Evolutionary conservation across 1,140 invertebrate species (phyloP).

Genomic region (Pseudomyrmex pallidus): DNA sequence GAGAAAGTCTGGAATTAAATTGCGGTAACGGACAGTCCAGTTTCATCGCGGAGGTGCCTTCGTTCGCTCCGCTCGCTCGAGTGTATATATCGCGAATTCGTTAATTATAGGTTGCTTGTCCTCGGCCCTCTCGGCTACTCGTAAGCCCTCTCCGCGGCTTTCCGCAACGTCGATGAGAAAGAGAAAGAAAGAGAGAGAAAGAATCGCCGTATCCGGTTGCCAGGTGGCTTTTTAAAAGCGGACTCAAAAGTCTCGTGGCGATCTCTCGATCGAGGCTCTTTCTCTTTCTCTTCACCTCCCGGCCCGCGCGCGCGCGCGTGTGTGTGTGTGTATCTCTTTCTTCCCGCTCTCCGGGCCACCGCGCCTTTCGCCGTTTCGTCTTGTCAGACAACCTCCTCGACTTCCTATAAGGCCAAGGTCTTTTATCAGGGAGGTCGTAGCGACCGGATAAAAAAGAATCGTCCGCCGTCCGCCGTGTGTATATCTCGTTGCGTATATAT

Average conservation of each 20-base stretch:
- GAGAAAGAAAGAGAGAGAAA: conserved; percentile 1
- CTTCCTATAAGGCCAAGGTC: conserved; percentile 61
- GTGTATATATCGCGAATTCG: conserved; percentile 58
- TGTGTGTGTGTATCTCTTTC: conserved; percentile 50
- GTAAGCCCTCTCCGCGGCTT: conserved; percentile 38
- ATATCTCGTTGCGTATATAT: not conserved
- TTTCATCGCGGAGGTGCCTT: conserved; percentile 46
- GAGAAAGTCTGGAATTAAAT: conserved; percentile 41
- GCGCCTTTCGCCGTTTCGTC: conserved; percentile 43
- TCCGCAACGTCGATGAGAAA: conserved; percentile 39
- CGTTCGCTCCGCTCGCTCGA: conserved; percentile 6
- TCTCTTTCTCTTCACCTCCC: conserved; percentile 19
- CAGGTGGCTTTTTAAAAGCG: conserved; percentile 57
- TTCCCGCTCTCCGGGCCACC: not conserved
- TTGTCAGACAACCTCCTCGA: conserved; percentile 40
- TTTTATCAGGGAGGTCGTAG: conserved; percentile 54
- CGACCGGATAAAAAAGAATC: not conserved
- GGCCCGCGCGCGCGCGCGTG: no score
- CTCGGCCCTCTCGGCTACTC: conserved; percentile 43
- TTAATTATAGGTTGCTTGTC: conserved; percentile 57
- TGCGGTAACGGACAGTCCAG: conserved; percentile 44
- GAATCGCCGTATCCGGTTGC: conserved; percentile 55
- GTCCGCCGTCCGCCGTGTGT: not conserved
- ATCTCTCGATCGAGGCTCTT: not conserved
- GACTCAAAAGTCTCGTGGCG: conserved; percentile 56